Evolutionary conservation across 2,113 vertebrate genomes (phyloP).

Genomic region (Stigmatopora nigra): DNA sequence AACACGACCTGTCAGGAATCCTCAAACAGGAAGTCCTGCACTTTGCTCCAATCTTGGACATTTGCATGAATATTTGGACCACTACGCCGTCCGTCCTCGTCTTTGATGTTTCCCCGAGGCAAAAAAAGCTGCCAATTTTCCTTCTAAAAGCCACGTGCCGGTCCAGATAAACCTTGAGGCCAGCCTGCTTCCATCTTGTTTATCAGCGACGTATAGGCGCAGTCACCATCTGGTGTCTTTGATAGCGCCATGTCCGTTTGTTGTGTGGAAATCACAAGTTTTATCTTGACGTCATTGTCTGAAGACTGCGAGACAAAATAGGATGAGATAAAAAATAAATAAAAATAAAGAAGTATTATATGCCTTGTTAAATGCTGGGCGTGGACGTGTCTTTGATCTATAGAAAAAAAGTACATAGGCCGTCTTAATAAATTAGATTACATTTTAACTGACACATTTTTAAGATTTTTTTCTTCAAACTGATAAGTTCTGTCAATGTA

Average conservation of each 20-base stretch:
- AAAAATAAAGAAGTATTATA: constrained; percentile 13
- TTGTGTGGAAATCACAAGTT: constrained; percentile 15
- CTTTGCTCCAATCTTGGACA: neutral
- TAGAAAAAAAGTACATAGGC: no score
- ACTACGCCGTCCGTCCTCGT: neutral
- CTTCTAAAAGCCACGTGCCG: constrained; percentile 26
- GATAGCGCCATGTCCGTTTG: constrained; percentile 39
- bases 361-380: no score
- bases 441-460: no score
- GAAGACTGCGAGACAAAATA: constrained; percentile 17
- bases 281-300: constrained; percentile 23
- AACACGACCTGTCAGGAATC: constrained; percentile 15
- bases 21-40: constrained; percentile 19
- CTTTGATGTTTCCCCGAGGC: neutral
- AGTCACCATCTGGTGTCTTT: constrained; percentile 52
- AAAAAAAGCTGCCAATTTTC: neutral
- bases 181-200: constrained; percentile 42
- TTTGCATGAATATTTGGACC: constrained; percentile 2
- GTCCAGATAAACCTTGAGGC: constrained; percentile 27
- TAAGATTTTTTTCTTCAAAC: no score
- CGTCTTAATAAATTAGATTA: no score
- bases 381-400: no score
- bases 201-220: constrained; percentile 49
- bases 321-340: constrained; percentile 7
- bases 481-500: no score